These are phyloP conservation scores for Brachionichthys hirsutus DNA, from an alignment of 2,113 vertebrate species.

Conservation along the genomic window DNA sequence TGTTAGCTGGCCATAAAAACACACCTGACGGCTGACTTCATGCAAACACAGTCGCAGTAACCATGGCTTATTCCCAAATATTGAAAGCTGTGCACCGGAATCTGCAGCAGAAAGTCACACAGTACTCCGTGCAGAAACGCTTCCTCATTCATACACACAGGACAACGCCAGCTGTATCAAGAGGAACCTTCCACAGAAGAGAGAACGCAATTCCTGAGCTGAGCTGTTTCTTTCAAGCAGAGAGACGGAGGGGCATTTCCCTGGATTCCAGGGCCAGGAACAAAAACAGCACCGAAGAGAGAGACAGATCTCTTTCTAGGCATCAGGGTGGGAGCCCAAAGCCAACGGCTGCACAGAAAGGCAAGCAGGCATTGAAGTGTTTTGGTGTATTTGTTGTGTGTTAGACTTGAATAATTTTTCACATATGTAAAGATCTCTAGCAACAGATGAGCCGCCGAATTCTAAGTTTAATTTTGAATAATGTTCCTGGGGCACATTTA, in stretches of 20 bases:
- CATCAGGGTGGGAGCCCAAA: conserved; percentile 47
- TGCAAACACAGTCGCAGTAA: too few relatives aligned
- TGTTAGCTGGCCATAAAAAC: too few relatives aligned
- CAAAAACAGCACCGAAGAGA: conserved; percentile 60
- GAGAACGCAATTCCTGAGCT: neutral
- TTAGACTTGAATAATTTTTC: too few relatives aligned
- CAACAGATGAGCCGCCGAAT: too few relatives aligned
- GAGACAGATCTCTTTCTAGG: conserved; percentile 68
- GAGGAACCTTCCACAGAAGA: neutral
- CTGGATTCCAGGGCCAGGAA: conserved; percentile 43
- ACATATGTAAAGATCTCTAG: too few relatives aligned
- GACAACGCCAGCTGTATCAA: neutral
- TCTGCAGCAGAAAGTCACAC: conserved; percentile 23
- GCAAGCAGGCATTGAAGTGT: conserved; percentile 59
- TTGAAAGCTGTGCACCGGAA: conserved; percentile 43
- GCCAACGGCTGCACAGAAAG: conserved; percentile 82
- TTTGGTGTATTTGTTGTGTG: too few relatives aligned
- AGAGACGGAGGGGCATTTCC: conserved; percentile 14
- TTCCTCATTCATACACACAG: conserved; percentile 11
- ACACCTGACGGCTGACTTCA: too few relatives aligned
- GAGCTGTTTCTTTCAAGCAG: conserved; percentile 5
- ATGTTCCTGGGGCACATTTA: too few relatives aligned
- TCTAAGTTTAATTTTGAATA: too few relatives aligned
- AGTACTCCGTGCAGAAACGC: conserved; percentile 26
- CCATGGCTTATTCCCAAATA: conserved; percentile 64